Evolutionary conservation across 1,140 invertebrate genomes (phyloP).

Genomic region (Zaprionus camerounensis): DNA sequence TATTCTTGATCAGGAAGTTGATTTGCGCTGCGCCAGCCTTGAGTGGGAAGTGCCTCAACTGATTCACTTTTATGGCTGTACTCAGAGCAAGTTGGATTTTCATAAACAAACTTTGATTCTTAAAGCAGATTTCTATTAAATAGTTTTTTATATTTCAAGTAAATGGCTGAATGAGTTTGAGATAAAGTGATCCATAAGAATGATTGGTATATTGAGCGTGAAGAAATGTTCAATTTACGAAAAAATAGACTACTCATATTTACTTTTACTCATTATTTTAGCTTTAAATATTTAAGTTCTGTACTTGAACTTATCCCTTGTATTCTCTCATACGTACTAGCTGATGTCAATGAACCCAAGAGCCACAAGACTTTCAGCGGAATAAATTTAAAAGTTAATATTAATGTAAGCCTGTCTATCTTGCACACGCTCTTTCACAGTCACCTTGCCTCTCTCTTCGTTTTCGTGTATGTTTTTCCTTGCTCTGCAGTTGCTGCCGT

Average conservation of each 20-base stretch:
- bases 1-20: constrained; percentile 21
- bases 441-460: background rate
- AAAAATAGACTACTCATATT: no score
- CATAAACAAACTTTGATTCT: background rate
- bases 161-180: no score
- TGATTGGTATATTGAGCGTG: no score
- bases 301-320: no score
- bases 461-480: background rate
- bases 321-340: background rate
- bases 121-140: no score
- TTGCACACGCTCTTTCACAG: background rate
- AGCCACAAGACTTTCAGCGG: background rate
- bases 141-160: no score
- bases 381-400: constrained; percentile 21
- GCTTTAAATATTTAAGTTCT: no score
- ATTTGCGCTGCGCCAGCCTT: background rate
- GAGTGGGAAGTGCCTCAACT: background rate
- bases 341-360: constrained; percentile 33
- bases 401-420: constrained; percentile 16
- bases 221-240: no score
- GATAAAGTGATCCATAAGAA: no score
- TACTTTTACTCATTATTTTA: no score
- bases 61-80: constrained; percentile 21
- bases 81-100: background rate
- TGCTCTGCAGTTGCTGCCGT: background rate